Evolutionary conservation across 1,140 invertebrate genomes (phyloP).

Genomic region (Cyclina sinensis): DNA sequence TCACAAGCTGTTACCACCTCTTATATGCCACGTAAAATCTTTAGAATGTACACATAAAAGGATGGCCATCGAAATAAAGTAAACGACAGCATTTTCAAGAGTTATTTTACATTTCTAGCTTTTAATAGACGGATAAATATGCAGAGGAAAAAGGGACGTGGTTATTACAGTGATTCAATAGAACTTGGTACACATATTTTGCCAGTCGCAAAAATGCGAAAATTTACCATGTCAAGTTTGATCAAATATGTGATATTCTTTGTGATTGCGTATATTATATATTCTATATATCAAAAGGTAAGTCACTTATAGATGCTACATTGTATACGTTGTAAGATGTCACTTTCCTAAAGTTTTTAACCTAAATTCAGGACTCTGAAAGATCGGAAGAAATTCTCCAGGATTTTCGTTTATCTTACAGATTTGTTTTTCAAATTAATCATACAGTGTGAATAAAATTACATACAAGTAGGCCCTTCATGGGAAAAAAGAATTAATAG

Average conservation of each 20-base stretch:
- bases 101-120: neutral
- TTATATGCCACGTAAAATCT: slow-evolving; percentile 8
- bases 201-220: slow-evolving; percentile 21
- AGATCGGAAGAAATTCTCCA: neutral
- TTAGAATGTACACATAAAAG: neutral
- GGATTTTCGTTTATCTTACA: neutral
- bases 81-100: neutral
- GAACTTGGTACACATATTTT: slow-evolving; percentile 30
- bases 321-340: neutral
- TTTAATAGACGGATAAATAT: neutral
- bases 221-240: neutral
- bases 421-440: neutral
- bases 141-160: slow-evolving; percentile 26
- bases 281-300: slow-evolving; percentile 38
- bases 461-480: no score
- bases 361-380: neutral
- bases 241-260: slow-evolving; percentile 38
- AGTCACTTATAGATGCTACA: neutral
- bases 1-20: neutral
- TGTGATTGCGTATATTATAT: slow-evolving; percentile 4
- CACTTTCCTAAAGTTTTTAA: no score
- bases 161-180: slow-evolving; percentile 28
- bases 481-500: no score
- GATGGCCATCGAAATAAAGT: neutral
- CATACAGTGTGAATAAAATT: no score